Evolutionary conservation across 30 jellyfish, hydroid and myxozoan genomes (phyloP).

Genomic region (Hydractinia echinata): DNA sequence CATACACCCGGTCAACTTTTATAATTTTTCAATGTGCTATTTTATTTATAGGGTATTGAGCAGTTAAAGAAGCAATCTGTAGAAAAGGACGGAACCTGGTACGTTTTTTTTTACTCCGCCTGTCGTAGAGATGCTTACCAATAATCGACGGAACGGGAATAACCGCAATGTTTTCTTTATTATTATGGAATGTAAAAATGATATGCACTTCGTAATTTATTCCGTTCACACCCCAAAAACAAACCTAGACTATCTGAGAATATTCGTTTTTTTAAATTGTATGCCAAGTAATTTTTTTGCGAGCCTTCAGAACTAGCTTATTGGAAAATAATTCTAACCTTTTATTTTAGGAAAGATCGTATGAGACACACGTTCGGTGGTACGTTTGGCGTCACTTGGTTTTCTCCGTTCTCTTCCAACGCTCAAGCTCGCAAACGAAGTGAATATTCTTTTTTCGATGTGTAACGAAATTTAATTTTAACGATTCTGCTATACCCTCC

Average conservation of each 20-base stretch:
- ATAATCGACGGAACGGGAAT: too few relatives aligned
- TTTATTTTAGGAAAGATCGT: constrained; percentile 73
- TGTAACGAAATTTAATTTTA: background rate
- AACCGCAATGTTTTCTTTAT: too few relatives aligned
- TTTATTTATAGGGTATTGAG: constrained; percentile 64
- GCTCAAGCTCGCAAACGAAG: constrained; percentile 60
- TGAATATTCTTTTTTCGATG: constrained; percentile 68
- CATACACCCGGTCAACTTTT: too few relatives aligned
- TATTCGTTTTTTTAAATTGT: too few relatives aligned
- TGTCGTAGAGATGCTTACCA: too few relatives aligned
- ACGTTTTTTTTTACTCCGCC: background rate
- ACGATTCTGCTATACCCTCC: background rate
- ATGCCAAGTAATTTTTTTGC: too few relatives aligned
- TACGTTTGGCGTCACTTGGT: constrained; percentile 63
- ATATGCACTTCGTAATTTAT: too few relatives aligned
- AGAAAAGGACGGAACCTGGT: constrained; percentile 86
- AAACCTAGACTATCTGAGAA: too few relatives aligned
- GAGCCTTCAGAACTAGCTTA: background rate
- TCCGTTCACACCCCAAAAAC: too few relatives aligned
- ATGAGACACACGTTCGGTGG: constrained; percentile 86
- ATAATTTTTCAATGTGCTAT: too few relatives aligned
- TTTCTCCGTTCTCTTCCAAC: constrained; percentile 78
- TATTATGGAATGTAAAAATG: too few relatives aligned
- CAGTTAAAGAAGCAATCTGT: constrained; percentile 70
- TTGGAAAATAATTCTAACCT: background rate